phyloP scores from a whole-genome alignment of 1,140 invertebrate species.

The Oryzaephilus surinamensis region DNA sequence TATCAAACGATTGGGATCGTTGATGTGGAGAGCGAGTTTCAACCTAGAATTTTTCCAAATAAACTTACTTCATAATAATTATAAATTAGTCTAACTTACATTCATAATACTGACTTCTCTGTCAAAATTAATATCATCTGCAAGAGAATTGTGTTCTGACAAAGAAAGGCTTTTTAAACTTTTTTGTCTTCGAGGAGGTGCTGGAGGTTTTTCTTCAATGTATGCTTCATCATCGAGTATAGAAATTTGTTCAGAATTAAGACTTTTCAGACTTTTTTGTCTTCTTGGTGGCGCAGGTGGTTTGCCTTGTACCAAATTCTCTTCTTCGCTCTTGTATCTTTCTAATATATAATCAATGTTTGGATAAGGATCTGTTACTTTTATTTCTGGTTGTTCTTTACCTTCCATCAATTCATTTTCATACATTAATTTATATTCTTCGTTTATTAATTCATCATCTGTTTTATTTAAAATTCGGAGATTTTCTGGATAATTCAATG shows the following conservation, averaged over 20 bases:
- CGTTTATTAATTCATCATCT: neutral
- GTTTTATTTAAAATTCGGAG: constrained; percentile 1
- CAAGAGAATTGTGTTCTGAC: constrained; percentile 39
- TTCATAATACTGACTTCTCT: constrained; percentile 7
- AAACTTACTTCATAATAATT: constrained; percentile 8
- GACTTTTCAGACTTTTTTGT: constrained; percentile 28
- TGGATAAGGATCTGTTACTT: constrained; percentile 27
- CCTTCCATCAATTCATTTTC: constrained; percentile 39
- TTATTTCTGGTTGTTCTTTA: constrained; percentile 39
- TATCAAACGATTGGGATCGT: neutral
- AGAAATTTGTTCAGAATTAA: constrained; percentile 38
- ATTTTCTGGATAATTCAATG: too few relatives aligned
- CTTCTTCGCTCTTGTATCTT: neutral
- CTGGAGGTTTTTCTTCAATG: neutral
- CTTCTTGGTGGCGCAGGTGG: constrained; percentile 17
- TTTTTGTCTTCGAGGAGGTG: constrained; percentile 19
- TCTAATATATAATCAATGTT: constrained; percentile 8
- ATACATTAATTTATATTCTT: constrained; percentile 17
- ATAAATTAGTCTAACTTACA: constrained; percentile 9
- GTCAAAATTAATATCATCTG: constrained; percentile 36
- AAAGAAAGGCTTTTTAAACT: constrained; percentile 32
- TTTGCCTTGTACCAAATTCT: too few relatives aligned
- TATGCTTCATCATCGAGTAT: constrained; percentile 36
- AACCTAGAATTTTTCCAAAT: constrained; percentile 43
- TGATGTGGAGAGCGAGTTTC: too few relatives aligned